Evolutionary conservation across 1,140 invertebrate genomes (phyloP).

Genomic region (Brachystomella parvula): DNA sequence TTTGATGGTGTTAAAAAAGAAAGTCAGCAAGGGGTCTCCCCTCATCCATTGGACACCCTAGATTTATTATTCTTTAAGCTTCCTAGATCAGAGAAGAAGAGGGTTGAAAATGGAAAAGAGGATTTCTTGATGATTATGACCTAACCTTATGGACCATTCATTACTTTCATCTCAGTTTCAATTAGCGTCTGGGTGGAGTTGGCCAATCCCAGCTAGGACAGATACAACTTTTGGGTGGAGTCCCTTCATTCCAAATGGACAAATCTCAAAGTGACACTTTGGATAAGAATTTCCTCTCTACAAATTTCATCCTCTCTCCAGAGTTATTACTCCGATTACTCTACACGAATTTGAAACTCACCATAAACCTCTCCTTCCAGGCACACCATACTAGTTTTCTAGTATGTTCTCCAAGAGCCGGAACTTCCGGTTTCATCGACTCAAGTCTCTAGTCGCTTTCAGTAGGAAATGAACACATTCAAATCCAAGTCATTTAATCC

Average conservation of each 20-base stretch:
- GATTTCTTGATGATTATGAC: constrained; percentile 3
- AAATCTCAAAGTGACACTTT: not conserved
- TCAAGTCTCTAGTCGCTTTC: no score
- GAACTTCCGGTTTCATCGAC: no score
- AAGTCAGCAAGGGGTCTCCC: not conserved
- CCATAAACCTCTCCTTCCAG: no score
- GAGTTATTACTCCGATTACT: no score
- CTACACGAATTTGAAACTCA: no score
- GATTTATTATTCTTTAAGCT: not conserved
- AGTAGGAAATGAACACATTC: no score
- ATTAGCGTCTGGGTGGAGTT: not conserved
- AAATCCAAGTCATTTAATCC: no score
- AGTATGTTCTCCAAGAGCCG: no score
- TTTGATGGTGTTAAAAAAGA: not conserved
- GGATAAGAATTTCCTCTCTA: not conserved
- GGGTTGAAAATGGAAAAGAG: not conserved
- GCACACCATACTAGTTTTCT: no score
- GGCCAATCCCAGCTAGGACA: not conserved
- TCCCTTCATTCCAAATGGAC: not conserved
- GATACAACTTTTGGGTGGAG: not conserved
- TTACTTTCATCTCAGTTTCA: not conserved
- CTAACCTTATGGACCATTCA: constrained; percentile 11
- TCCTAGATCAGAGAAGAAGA: not conserved
- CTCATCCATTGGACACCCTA: not conserved
- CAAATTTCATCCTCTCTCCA: not conserved